Conservation (phyloP, 2,113 vertebrate species). For the Tragelaphus strepsiceros region DNA sequence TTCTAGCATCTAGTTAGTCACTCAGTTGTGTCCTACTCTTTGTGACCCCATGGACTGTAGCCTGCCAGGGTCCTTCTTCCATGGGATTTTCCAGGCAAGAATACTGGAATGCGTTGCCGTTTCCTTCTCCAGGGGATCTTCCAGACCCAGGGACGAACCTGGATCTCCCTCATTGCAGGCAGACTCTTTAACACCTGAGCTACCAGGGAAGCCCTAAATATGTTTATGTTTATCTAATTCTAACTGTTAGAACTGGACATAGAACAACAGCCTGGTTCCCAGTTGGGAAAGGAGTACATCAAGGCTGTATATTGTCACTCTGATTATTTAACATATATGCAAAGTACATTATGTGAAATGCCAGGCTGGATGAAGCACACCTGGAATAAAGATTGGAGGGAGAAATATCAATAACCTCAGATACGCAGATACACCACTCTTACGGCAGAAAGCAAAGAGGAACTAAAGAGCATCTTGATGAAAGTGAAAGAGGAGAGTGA, state of each 20-base stretch:
- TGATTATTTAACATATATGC: neutral
- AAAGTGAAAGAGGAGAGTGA: neutral
- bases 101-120: neutral
- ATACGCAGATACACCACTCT: neutral
- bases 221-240: neutral
- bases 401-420: neutral
- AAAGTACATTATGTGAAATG: neutral
- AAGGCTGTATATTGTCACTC: neutral
- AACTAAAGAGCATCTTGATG: neutral
- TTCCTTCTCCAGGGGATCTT: neutral
- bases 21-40: neutral
- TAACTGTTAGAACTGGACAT: neutral
- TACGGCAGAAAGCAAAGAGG: neutral
- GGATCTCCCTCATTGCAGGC: neutral
- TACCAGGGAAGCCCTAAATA: neutral
- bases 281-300: neutral
- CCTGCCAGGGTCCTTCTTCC: neutral
- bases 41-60: neutral
- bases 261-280: neutral
- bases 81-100: neutral
- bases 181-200: neutral
- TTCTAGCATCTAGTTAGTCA: neutral
- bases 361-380: neutral
- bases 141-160: rapidly evolving
- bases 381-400: neutral